These are phyloP conservation scores for Gymnobelideus leadbeateri DNA, from an alignment of 2,113 vertebrate species.

Conservation along the genomic window DNA sequence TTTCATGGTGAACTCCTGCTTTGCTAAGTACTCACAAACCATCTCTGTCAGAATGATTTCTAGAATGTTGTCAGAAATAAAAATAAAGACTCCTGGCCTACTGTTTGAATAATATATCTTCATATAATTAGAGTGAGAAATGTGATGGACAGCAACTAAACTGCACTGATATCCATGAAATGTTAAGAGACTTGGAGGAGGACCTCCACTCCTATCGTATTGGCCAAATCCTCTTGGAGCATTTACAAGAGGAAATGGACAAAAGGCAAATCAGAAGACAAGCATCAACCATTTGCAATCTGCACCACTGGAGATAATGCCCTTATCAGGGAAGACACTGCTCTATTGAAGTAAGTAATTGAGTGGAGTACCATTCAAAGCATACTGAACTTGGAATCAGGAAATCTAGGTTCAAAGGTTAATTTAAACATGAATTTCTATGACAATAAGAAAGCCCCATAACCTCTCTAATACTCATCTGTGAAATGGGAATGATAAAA, in stretches of 20 bases:
- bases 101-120: background rate
- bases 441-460: background rate
- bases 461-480: background rate
- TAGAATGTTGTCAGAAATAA: background rate
- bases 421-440: background rate
- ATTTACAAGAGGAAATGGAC: background rate
- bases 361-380: background rate
- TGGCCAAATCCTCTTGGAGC: background rate
- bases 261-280: background rate
- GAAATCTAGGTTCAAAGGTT: background rate
- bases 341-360: background rate
- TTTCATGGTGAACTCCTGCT: background rate
- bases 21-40: background rate
- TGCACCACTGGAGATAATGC: background rate
- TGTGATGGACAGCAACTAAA: background rate
- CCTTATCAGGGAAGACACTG: background rate
- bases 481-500: background rate
- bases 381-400: background rate
- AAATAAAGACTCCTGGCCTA: background rate
- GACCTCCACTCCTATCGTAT: background rate
- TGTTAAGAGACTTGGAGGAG: background rate
- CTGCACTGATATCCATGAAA: background rate
- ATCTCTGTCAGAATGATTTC: background rate
- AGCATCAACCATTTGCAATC: background rate
- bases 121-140: background rate